These are phyloP conservation scores for Melanargia galathea DNA, from an alignment of 2,888 invertebrate species.

Conservation along the genomic window DNA sequence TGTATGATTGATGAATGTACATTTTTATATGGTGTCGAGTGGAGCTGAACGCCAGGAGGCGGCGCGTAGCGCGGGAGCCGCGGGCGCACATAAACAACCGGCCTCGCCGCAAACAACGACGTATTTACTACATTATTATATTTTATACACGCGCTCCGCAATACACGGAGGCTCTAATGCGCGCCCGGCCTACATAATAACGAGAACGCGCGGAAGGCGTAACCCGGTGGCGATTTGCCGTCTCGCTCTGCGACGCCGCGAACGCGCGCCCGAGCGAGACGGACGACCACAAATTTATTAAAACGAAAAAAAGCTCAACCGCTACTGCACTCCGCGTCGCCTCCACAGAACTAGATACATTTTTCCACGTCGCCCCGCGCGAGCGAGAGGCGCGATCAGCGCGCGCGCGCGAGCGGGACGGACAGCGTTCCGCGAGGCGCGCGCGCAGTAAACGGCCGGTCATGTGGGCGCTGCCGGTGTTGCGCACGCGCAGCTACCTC, in stretches of 20 bases:
- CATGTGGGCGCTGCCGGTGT: conserved; percentile 82
- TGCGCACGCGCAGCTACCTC: conserved; percentile 79
- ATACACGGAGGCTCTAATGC: conserved; percentile 77
- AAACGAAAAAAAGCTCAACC: conserved; percentile 71
- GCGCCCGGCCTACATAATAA: conserved; percentile 79
- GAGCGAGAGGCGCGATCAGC: conserved; percentile 51
- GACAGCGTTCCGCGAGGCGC: conserved; percentile 52
- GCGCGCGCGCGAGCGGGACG: conserved; percentile 58
- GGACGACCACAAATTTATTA: conserved; percentile 81
- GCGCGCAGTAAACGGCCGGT: conserved; percentile 72
- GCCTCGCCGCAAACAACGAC: conserved; percentile 66
- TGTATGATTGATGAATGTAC: conserved; percentile 41
- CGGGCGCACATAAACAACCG: conserved; percentile 71
- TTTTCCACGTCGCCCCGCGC: conserved; percentile 74
- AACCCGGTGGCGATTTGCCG: conserved; percentile 77
- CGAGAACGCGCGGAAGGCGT: conserved; percentile 81
- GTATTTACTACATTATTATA: conserved; percentile 77
- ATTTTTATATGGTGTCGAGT: conserved; percentile 23
- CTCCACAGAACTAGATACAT: conserved; percentile 81
- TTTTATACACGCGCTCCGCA: conserved; percentile 73
- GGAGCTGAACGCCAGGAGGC: conserved; percentile 52
- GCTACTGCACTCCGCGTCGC: conserved; percentile 82
- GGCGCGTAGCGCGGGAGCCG: conserved; percentile 74
- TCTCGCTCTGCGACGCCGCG: conserved; percentile 73
- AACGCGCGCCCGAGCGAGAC: conserved; percentile 79